phyloP scores from a whole-genome alignment of 2,888 invertebrate species.

The Hydroisotoma schaefferi region DNA sequence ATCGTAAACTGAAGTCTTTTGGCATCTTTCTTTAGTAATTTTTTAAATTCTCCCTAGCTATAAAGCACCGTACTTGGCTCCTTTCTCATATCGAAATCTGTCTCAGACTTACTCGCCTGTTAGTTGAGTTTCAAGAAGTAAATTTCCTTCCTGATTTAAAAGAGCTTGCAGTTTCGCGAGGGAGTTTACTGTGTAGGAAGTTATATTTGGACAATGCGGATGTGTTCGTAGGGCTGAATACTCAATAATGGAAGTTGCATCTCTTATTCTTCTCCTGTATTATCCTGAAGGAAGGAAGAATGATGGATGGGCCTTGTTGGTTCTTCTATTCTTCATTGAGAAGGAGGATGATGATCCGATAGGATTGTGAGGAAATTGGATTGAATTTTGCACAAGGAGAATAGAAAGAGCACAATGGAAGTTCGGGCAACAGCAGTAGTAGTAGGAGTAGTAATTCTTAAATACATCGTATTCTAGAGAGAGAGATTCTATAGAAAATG shows the following conservation, averaged over 20 bases:
- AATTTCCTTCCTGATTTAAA: neutral
- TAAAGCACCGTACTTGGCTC: too few relatives aligned
- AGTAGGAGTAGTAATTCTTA: too few relatives aligned
- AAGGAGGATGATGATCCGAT: constrained; percentile 11
- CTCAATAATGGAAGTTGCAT: too few relatives aligned
- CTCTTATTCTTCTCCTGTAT: too few relatives aligned
- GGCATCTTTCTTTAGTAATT: too few relatives aligned
- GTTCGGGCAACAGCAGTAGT: too few relatives aligned
- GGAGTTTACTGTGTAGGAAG: neutral
- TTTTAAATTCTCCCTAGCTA: too few relatives aligned
- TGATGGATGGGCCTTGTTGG: constrained; percentile 16
- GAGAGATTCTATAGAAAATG: constrained; percentile 22
- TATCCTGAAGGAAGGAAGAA: constrained; percentile 1
- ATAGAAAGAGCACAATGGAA: constrained; percentile 24
- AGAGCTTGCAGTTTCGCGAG: neutral
- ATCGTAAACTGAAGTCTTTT: too few relatives aligned
- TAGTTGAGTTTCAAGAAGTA: neutral
- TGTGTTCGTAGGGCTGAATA: neutral
- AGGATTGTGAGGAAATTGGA: constrained; percentile 33
- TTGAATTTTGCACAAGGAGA: constrained; percentile 34
- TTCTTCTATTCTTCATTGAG: too few relatives aligned
- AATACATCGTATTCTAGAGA: too few relatives aligned
- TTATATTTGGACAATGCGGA: neutral
- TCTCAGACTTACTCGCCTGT: neutral
- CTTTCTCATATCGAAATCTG: too few relatives aligned